phyloP scores from a whole-genome alignment of 2,888 invertebrate genomes.

The Harpalus rubripes region DNA sequence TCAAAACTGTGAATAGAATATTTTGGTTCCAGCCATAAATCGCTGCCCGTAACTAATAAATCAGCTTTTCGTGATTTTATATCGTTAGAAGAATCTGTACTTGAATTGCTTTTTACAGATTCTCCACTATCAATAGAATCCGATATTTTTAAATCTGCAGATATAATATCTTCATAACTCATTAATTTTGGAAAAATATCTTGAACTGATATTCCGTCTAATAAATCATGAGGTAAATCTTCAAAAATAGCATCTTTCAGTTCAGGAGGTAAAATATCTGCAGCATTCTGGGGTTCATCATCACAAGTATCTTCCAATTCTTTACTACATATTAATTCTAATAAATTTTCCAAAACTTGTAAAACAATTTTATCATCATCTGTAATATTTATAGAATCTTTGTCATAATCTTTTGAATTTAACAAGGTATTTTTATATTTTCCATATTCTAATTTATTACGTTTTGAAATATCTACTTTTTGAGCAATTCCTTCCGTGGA shows the following conservation, averaged over 20 bases:
- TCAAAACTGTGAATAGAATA: conserved; percentile 79
- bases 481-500: conserved; percentile 82
- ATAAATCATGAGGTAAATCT: conserved; percentile 89
- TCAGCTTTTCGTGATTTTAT: conserved; percentile 75
- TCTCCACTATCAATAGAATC: conserved; percentile 69
- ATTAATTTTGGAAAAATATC: conserved; percentile 88
- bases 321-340: conserved; percentile 82
- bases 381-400: conserved; percentile 70
- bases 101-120: conserved; percentile 62
- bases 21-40: conserved; percentile 77
- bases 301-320: conserved; percentile 85
- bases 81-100: conserved; percentile 68
- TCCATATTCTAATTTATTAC: conserved; percentile 72
- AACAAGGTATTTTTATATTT: conserved; percentile 43
- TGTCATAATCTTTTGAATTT: conserved; percentile 69
- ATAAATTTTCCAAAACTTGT: conserved; percentile 81
- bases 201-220: conserved; percentile 92
- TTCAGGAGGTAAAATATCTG: conserved; percentile 90
- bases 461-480: conserved; percentile 83
- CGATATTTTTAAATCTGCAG: conserved; percentile 79
- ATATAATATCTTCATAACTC: conserved; percentile 84
- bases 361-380: conserved; percentile 80
- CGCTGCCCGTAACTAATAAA: conserved; percentile 73
- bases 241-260: conserved; percentile 92
- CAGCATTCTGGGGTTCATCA: conserved; percentile 88